phyloP scores from a whole-genome alignment of 2,888 invertebrate genomes.

The Cephus sareptanus region DNA sequence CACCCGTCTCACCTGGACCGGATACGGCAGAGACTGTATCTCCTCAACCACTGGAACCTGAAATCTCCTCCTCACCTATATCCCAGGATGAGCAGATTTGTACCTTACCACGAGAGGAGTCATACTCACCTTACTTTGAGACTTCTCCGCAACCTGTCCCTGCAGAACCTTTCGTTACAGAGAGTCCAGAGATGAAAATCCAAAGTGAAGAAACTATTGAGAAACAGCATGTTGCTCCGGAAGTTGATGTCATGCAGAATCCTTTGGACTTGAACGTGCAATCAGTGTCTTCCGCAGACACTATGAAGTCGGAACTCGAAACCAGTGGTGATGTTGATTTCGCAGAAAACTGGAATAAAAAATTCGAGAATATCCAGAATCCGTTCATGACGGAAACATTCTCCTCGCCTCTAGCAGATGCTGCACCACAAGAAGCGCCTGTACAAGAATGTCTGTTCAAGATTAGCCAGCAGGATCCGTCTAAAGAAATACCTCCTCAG shows the following conservation, averaged over 20 bases:
- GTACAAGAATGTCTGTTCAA: slow-evolving; percentile 1
- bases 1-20: neutral
- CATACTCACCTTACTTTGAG: neutral
- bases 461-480: neutral
- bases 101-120: neutral
- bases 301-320: neutral
- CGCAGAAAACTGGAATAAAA: neutral
- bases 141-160: neutral
- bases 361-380: neutral
- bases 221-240: slow-evolving; percentile 3
- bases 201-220: neutral
- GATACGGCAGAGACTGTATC: neutral
- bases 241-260: slow-evolving; percentile 24
- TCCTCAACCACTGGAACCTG: neutral
- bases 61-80: neutral
- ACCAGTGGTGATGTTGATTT: neutral
- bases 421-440: neutral
- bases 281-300: neutral
- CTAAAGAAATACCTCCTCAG: neutral
- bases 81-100: neutral
- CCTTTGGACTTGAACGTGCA: slow-evolving; percentile 18
- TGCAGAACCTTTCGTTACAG: neutral
- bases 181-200: neutral
- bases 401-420: slow-evolving; percentile 4
- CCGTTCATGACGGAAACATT: neutral